These are phyloP conservation scores for Brachionus asplanchnoidis DNA, from an alignment of 1,140 invertebrate genomes.

Conservation along the genomic window DNA sequence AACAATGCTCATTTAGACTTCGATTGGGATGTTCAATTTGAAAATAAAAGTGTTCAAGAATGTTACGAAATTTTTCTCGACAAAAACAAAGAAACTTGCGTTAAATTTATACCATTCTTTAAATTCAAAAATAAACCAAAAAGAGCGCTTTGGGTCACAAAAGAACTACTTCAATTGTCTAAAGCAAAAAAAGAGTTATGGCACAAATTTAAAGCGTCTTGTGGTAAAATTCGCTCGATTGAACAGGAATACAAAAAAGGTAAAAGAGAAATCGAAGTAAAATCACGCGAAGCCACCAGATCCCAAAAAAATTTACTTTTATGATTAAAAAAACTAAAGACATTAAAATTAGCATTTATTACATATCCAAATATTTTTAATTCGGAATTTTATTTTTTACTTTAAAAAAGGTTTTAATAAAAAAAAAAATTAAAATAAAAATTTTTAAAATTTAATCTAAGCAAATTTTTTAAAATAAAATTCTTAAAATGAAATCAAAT, in stretches of 20 bases:
- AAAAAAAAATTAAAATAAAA: too few relatives aligned
- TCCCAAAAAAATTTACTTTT: too few relatives aligned
- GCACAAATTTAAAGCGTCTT: neutral
- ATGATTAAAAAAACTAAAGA: too few relatives aligned
- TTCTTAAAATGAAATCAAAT: too few relatives aligned
- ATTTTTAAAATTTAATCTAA: too few relatives aligned
- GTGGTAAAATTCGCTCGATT: neutral
- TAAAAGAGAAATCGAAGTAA: neutral
- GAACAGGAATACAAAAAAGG: neutral
- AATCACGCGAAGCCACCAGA: neutral
- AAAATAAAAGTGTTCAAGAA: neutral
- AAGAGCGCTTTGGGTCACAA: neutral
- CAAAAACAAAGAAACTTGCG: neutral
- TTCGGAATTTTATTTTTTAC: too few relatives aligned
- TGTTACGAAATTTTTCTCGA: neutral
- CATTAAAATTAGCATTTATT: too few relatives aligned
- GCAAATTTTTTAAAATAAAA: too few relatives aligned
- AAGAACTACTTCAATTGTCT: neutral
- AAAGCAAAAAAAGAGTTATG: neutral
- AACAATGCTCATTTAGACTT: neutral
- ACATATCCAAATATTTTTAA: too few relatives aligned
- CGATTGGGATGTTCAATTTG: neutral
- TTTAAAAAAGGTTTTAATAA: too few relatives aligned
- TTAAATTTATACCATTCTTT: neutral
- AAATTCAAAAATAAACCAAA: neutral